Conservation (phyloP, 2,888 invertebrate genomes). For the Coelopa pilipes region DNA sequence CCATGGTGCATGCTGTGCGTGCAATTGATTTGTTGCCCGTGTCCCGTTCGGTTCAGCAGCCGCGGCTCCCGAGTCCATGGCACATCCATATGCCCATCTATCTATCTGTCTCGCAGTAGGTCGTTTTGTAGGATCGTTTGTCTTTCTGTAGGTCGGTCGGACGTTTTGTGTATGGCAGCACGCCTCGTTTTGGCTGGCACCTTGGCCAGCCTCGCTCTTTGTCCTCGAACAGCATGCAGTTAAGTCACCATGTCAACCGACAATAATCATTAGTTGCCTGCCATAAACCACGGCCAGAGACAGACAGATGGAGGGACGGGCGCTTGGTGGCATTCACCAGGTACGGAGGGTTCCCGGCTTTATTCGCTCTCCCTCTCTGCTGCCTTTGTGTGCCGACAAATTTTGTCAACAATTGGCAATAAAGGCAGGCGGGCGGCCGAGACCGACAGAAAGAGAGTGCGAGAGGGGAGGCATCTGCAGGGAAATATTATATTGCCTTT, state of each 20-base stretch:
- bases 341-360: too few species aligned
- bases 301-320: background rate
- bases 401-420: background rate
- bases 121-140: too few species aligned
- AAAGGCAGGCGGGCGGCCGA: background rate
- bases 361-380: background rate
- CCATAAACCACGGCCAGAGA: background rate
- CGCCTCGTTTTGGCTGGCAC: background rate
- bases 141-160: background rate
- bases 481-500: too few species aligned
- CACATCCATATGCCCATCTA: background rate
- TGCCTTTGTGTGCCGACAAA: background rate
- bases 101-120: background rate
- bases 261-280: constrained; percentile 24
- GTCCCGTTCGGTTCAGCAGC: too few species aligned
- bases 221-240: constrained; percentile 1
- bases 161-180: background rate
- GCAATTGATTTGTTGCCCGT: constrained; percentile 18
- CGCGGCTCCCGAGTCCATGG: background rate
- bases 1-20: constrained; percentile 5
- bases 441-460: too few species aligned
- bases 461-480: too few species aligned
- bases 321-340: too few species aligned
- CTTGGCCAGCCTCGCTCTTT: background rate
- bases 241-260: constrained; percentile 25